Evolutionary conservation across 2,888 invertebrate species (phyloP).

Genomic region (Harpagoxenus sublaevis): DNA sequence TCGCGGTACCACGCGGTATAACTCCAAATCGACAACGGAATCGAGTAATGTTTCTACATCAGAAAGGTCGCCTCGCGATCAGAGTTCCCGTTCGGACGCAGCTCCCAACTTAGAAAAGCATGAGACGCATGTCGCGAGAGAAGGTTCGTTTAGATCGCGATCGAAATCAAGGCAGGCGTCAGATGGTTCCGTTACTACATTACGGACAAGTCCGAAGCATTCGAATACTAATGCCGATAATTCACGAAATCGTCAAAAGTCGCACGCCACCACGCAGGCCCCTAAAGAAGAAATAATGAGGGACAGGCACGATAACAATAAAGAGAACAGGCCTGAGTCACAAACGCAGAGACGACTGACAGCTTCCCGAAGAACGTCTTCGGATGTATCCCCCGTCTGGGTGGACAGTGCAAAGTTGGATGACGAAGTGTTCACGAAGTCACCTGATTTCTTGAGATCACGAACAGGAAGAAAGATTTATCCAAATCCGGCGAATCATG

Average conservation of each 20-base stretch:
- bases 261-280: not conserved
- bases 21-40: constrained; percentile 72
- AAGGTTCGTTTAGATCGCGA: constrained; percentile 34
- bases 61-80: constrained; percentile 61
- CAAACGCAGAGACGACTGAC: constrained; percentile 20
- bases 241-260: constrained; percentile 15
- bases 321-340: not conserved
- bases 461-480: constrained; percentile 82
- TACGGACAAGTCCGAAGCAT: constrained; percentile 8
- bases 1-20: constrained; percentile 79
- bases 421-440: constrained; percentile 59
- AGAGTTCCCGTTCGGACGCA: constrained; percentile 47
- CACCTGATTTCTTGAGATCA: constrained; percentile 70
- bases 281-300: constrained; percentile 4
- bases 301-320: not conserved
- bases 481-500: constrained; percentile 55
- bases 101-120: constrained; percentile 50
- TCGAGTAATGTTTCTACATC: constrained; percentile 58
- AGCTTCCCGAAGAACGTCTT: constrained; percentile 21
- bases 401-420: constrained; percentile 12
- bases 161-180: constrained; percentile 37
- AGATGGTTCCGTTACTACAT: not conserved
- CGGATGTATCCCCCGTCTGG: not conserved
- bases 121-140: constrained; percentile 50
- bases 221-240: not conserved